Percentiles rank a stretch among this genome's conserved stretches.
Conservation (phyloP, 2,113 vertebrate genomes). For the Chloroceryle aenea region DNA sequence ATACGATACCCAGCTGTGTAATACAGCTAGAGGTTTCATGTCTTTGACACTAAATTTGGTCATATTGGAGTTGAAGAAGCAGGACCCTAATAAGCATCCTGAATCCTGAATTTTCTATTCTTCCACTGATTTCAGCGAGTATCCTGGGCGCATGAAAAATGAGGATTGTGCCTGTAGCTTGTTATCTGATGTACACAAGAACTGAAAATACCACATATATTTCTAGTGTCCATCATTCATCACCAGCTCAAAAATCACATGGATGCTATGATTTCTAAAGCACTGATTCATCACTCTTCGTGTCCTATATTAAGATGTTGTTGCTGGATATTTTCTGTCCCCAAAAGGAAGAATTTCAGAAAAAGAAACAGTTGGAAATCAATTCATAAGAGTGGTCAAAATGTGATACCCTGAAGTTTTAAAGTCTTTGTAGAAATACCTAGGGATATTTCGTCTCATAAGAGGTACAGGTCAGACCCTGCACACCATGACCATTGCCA, state of each 20-base stretch:
- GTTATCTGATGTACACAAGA: neutral
- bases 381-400: slow-evolving; percentile 20
- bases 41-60: slow-evolving; percentile 20
- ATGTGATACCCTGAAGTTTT: slow-evolving; percentile 23
- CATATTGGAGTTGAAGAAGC: neutral
- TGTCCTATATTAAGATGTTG: neutral
- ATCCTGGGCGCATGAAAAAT: neutral
- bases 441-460: neutral
- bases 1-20: slow-evolving; percentile 32
- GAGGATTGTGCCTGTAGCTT: neutral
- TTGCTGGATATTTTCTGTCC: neutral
- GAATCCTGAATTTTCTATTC: neutral
- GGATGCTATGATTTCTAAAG: neutral
- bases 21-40: neutral
- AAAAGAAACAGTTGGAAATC: slow-evolving; percentile 45
- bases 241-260: neutral
- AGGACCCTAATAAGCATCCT: neutral
- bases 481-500: slow-evolving; percentile 1
- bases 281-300: neutral
- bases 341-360: slow-evolving; percentile 1
- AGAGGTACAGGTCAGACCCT: slow-evolving; percentile 26
- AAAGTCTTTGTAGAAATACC: slow-evolving; percentile 43
- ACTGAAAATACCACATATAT: neutral
- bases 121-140: neutral
- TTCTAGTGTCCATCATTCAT: neutral